phyloP scores from a whole-genome alignment of 2,797 vertebrate genomes.

The Gastrophryne carolinensis region DNA sequence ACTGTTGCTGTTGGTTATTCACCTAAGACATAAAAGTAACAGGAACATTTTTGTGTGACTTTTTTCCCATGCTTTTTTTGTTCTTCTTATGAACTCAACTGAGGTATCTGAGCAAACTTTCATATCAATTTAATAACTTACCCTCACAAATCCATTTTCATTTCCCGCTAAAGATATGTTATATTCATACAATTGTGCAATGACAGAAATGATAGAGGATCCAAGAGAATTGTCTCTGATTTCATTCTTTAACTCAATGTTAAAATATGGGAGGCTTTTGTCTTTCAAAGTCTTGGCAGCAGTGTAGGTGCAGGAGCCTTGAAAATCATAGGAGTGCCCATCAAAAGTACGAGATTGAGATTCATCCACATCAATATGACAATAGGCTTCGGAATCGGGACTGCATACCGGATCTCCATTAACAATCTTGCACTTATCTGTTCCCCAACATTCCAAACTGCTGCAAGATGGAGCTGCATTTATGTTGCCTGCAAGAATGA shows the following conservation, averaged over 20 bases:
- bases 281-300: slow-evolving; percentile 67
- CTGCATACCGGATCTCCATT: slow-evolving; percentile 64
- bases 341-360: slow-evolving; percentile 86
- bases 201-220: slow-evolving; percentile 62
- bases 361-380: slow-evolving; percentile 79
- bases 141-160: slow-evolving; percentile 69
- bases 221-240: slow-evolving; percentile 60
- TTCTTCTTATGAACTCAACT: too few relatives aligned
- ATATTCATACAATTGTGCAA: slow-evolving; percentile 52
- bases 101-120: too few relatives aligned
- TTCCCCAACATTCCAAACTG: slow-evolving; percentile 61
- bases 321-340: slow-evolving; percentile 75
- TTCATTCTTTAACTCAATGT: slow-evolving; percentile 67
- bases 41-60: too few relatives aligned
- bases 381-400: slow-evolving; percentile 62
- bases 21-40: too few relatives aligned
- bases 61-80: too few relatives aligned
- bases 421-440: slow-evolving; percentile 67
- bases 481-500: too few relatives aligned
- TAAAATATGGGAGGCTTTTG: slow-evolving; percentile 62
- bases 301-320: slow-evolving; percentile 83
- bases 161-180: slow-evolving; percentile 59
- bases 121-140: too few relatives aligned
- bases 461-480: not conserved
- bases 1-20: slow-evolving; percentile 61